These are phyloP conservation scores for Chymomyza costata DNA, from an alignment of 1,140 invertebrate species.

Conservation along the genomic window DNA sequence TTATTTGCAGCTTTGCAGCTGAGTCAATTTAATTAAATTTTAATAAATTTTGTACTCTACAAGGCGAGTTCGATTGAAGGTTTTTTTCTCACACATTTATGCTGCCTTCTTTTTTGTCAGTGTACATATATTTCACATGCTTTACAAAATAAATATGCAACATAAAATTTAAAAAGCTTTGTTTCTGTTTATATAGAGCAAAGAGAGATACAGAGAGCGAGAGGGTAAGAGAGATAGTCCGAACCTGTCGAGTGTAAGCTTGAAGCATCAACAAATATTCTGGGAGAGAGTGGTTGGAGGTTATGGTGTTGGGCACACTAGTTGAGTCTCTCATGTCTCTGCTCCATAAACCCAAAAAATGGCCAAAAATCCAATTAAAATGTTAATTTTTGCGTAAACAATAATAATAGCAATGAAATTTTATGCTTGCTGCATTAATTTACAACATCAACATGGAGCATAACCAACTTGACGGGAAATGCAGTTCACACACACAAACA, in stretches of 20 bases:
- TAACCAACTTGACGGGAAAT: slow-evolving; percentile 15
- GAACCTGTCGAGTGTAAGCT: no score
- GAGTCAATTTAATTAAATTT: no score
- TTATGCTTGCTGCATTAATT: slow-evolving; percentile 30
- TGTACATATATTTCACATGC: no score
- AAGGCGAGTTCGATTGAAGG: no score
- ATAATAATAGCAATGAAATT: slow-evolving; percentile 37
- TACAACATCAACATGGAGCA: slow-evolving; percentile 8
- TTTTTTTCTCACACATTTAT: no score
- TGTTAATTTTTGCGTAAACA: slow-evolving; percentile 48
- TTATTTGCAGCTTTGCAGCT: no score
- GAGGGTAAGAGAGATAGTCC: neutral
- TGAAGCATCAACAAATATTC: neutral
- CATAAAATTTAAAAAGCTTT: neutral
- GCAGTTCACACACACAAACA: slow-evolving; percentile 2
- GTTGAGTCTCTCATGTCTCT: slow-evolving; percentile 8
- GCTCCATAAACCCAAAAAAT: slow-evolving; percentile 1
- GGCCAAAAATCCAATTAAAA: slow-evolving; percentile 49
- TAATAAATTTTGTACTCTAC: no score
- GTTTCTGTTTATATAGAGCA: slow-evolving; percentile 3
- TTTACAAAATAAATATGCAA: no score
- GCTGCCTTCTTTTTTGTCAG: no score
- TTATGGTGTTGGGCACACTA: neutral
- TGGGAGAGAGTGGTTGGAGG: no score
- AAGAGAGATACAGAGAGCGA: no score